phyloP scores from a whole-genome alignment of 1,140 invertebrate genomes.

The Danaus melanippus region DNA sequence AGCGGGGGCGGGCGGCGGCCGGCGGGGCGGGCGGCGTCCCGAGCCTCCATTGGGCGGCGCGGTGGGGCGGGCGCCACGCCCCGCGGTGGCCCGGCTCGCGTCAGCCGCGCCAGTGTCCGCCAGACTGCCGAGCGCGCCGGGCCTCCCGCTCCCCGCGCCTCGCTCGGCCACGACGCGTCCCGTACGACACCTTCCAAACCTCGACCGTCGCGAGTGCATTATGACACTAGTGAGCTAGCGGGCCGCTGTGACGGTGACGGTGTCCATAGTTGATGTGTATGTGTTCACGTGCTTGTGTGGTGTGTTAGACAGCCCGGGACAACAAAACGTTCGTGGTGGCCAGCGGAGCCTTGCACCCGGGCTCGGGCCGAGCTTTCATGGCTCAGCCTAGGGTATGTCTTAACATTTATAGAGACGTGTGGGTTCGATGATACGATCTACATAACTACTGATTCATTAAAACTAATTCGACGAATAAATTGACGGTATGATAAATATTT shows the following conservation, averaged over 20 bases:
- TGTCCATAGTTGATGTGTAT: conserved; percentile 60
- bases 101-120: conserved; percentile 62
- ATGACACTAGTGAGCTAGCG: conserved; percentile 71
- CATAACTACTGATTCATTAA: too few relatives aligned
- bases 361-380: conserved; percentile 71
- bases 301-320: conserved; percentile 63
- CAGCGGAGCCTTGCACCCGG: conserved; percentile 70
- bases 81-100: conserved; percentile 39
- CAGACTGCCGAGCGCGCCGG: conserved; percentile 70
- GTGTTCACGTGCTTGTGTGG: conserved; percentile 65
- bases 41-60: conserved; percentile 31
- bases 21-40: conserved; percentile 18
- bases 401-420: conserved; percentile 14
- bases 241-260: conserved; percentile 67
- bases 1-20: conserved; percentile 24
- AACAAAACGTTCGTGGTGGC: conserved; percentile 67
- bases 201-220: conserved; percentile 65
- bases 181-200: conserved; percentile 31
- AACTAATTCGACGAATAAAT: too few relatives aligned
- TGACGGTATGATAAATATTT: too few relatives aligned
- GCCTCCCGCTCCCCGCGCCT: conserved; percentile 64
- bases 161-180: conserved; percentile 60
- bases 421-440: conserved; percentile 14
- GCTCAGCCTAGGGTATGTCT: conserved; percentile 72
- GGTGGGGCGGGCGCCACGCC: conserved; percentile 41